Percentiles rank a stretch among this genome's conserved stretches.
phyloP scores from a whole-genome alignment of 2,888 invertebrate genomes.

The Sipunculus nudus region DNA sequence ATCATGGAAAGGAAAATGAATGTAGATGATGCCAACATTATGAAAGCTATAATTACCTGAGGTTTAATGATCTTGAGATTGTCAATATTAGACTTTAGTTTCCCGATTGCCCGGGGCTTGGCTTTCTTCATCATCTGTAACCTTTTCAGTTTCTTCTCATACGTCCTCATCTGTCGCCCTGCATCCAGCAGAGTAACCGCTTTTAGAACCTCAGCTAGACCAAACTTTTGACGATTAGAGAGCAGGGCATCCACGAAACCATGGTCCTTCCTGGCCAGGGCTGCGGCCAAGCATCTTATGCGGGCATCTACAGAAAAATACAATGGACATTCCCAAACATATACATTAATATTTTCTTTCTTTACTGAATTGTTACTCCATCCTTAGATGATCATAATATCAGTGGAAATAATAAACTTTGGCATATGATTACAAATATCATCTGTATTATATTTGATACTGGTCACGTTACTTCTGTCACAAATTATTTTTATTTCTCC shows the following conservation, averaged over 20 bases:
- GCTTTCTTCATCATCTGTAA: constrained; percentile 52
- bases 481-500: too few species aligned
- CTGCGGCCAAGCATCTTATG: constrained; percentile 56
- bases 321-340: too few species aligned
- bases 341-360: too few species aligned
- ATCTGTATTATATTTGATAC: too few species aligned
- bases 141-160: constrained; percentile 58
- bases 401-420: too few species aligned
- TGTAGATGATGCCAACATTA: too few species aligned
- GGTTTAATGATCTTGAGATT: constrained; percentile 56
- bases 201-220: constrained; percentile 59
- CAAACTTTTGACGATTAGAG: constrained; percentile 47
- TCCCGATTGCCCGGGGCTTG: constrained; percentile 52
- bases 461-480: too few species aligned
- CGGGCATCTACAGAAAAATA: constrained; percentile 52
- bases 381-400: too few species aligned
- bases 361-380: too few species aligned
- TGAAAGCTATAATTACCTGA: constrained; percentile 48
- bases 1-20: too few species aligned
- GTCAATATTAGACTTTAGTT: constrained; percentile 59
- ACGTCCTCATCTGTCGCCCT: constrained; percentile 49
- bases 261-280: constrained; percentile 60
- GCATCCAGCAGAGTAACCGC: constrained; percentile 57
- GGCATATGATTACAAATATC: too few species aligned
- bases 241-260: constrained; percentile 56